Conservation (phyloP, 1,140 invertebrate genomes). For the Ganaspis sp. region DNA sequence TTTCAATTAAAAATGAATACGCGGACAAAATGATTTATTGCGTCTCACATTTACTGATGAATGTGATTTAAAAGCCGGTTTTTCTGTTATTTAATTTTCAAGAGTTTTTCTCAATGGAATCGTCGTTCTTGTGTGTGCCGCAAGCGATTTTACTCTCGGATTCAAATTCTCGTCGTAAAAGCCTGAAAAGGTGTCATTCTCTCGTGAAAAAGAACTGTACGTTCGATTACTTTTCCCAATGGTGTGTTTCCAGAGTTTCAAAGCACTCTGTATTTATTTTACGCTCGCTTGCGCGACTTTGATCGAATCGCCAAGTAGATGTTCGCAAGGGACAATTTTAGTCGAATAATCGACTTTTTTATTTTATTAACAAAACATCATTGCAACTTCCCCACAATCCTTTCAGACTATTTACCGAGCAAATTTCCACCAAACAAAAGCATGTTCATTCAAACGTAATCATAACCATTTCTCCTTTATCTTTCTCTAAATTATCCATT, state of each 20-base stretch:
- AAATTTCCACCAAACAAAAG: too few species aligned
- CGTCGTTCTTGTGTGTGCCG: background rate
- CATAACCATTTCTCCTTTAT: too few species aligned
- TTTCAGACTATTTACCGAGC: too few species aligned
- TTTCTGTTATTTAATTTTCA: constrained; percentile 24
- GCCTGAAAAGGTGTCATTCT: constrained; percentile 24
- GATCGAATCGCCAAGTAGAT: constrained; percentile 12
- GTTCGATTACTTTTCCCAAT: constrained; percentile 28
- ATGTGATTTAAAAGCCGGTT: background rate
- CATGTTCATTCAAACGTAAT: too few species aligned
- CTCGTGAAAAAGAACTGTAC: constrained; percentile 10
- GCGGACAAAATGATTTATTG: background rate
- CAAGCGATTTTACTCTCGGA: constrained; percentile 25
- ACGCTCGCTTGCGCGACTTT: constrained; percentile 30
- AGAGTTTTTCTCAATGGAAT: constrained; percentile 5
- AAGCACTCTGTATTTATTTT: constrained; percentile 27
- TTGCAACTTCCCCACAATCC: background rate
- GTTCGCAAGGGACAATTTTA: background rate
- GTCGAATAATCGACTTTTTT: background rate
- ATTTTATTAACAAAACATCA: background rate
- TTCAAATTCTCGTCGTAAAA: constrained; percentile 25
- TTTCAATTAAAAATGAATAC: background rate
- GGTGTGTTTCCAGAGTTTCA: constrained; percentile 17
- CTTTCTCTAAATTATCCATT: too few species aligned
- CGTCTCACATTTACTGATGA: background rate